A percentile compares a stretch with the other conserved stretches of the same genome.
These are phyloP conservation scores for Drosophila setifemur DNA, from an alignment of 1,140 invertebrate species.

Conservation along the genomic window DNA sequence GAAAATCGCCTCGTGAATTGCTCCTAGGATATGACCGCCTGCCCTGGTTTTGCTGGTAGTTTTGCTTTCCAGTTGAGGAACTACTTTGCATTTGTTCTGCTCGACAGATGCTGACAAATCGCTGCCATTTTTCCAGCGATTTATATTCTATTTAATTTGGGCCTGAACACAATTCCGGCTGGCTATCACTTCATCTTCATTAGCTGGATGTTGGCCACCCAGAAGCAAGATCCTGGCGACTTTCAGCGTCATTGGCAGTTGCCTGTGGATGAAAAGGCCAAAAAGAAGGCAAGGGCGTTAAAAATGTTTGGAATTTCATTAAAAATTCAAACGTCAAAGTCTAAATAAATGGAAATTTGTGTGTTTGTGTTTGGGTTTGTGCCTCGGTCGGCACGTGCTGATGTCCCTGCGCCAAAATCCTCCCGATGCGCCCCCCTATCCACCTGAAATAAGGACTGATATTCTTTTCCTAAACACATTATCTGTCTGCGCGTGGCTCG, in stretches of 20 bases:
- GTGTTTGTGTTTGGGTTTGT: conserved; percentile 14
- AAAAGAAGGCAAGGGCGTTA: conserved; percentile 56
- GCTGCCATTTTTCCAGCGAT: conserved; percentile 73
- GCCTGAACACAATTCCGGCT: conserved; percentile 41
- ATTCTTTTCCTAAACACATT: conserved; percentile 30
- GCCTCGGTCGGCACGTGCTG: conserved; percentile 57
- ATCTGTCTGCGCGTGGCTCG: conserved; percentile 40
- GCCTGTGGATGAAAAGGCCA: conserved; percentile 29
- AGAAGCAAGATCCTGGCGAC: conserved; percentile 15
- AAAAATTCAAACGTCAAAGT: conserved; percentile 80
- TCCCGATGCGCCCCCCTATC: neutral
- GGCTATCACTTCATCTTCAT: conserved; percentile 76
- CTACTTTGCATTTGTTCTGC: conserved; percentile 76
- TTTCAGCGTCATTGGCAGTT: too few relatives aligned
- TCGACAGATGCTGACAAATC: conserved; percentile 72
- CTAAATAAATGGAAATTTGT: conserved; percentile 77
- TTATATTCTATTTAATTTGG: conserved; percentile 79
- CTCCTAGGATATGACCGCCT: neutral
- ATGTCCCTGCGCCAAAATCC: neutral
- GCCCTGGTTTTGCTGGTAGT: conserved; percentile 6
- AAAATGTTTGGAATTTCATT: conserved; percentile 80
- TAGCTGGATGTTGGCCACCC: conserved; percentile 42
- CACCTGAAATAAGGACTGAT: conserved; percentile 26
- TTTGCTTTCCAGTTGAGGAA: conserved; percentile 22
- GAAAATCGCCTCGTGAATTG: conserved; percentile 15